Evolutionary conservation across 2,113 vertebrate species (phyloP).

Genomic region (Cyphomyrus discorhynchus): DNA sequence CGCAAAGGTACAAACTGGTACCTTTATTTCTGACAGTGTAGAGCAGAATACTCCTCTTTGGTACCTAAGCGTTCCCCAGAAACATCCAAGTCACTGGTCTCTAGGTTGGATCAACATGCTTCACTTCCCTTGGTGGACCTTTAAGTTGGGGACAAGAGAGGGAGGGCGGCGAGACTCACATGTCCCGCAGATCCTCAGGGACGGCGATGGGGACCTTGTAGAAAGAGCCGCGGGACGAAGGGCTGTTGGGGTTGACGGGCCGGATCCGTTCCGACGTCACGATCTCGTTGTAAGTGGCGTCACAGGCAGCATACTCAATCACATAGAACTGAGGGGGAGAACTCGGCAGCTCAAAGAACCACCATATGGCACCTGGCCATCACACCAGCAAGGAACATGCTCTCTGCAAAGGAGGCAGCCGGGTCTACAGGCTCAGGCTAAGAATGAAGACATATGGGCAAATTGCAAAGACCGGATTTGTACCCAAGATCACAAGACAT

Average conservation of each 20-base stretch:
- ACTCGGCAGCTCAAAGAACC: not conserved
- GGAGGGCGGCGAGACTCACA: slow-evolving; percentile 61
- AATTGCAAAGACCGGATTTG: not conserved
- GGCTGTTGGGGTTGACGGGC: slow-evolving; percentile 79
- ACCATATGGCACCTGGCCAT: not conserved
- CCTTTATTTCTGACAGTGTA: not conserved
- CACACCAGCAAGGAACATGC: not conserved
- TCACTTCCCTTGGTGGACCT: too few species aligned
- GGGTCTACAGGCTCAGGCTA: not conserved
- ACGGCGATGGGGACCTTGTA: slow-evolving; percentile 75
- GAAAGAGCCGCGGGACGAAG: slow-evolving; percentile 72
- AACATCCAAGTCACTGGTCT: not conserved
- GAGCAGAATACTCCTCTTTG: not conserved
- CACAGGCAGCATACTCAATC: slow-evolving; percentile 83
- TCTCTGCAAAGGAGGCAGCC: not conserved
- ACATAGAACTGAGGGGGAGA: slow-evolving; percentile 73
- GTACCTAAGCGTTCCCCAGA: not conserved
- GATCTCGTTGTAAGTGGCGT: slow-evolving; percentile 87
- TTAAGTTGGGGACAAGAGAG: not conserved
- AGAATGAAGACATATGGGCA: not conserved
- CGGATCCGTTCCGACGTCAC: slow-evolving; percentile 83
- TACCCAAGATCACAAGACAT: not conserved
- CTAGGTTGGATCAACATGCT: not conserved
- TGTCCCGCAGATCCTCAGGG: slow-evolving; percentile 79
- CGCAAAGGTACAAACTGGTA: not conserved